Base-by-base conservation (phyloP, 1,140 invertebrate genomes). In the Bicyclus anynana region DNA sequence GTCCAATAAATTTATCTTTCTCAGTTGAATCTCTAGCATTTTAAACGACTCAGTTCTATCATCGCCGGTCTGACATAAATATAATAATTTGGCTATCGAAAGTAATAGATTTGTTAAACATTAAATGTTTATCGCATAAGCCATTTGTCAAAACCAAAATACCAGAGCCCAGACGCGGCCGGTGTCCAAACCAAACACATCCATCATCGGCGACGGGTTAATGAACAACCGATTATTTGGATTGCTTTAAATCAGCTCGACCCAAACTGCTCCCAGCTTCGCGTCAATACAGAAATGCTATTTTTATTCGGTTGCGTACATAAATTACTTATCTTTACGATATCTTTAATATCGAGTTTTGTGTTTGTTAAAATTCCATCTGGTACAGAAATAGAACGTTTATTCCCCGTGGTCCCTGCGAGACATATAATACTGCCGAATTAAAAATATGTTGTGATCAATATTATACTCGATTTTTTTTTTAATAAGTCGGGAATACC, bases 171-270 rank as follows among this genome's bases (percentile, higher is more conserved):
- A 17, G 37, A 40, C 37, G 9, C 10, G 1, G 37, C 14, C 13
- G 37, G 37, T 40, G 33, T 21, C 33, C 16, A 21, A 21, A 51
- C 23, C 49, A 51, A 51, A 37, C 16, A 51, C 20, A 51, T 51
- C 49, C 27, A 38, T 51, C 49, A 51, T 23, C 5, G 6, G 49
- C n/a, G 49, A 51, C 33, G n/a, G 33, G 33, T n/a, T 35, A 50
- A 35, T 51, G 49, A 37, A 33, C 17, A 37, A 38, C 13, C 33
- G 33, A 23, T 51, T 51, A 38, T 51, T 51, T 51, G 33, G 37
- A 40, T 40, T 40, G 37, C 37, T 17, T 40, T 17, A 40, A 40
- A 40, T 40, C 37, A 16, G 14, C 3, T 14, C 13, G 37, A 14
- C 13, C 16, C 13, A 40, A 40, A 16, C 37, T 40, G 14, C 16